A percentile compares a stretch with the other conserved stretches of the same genome.
phyloP scores from a whole-genome alignment of 2,797 vertebrate genomes.

The Acrossocheilus fasciatus region DNA sequence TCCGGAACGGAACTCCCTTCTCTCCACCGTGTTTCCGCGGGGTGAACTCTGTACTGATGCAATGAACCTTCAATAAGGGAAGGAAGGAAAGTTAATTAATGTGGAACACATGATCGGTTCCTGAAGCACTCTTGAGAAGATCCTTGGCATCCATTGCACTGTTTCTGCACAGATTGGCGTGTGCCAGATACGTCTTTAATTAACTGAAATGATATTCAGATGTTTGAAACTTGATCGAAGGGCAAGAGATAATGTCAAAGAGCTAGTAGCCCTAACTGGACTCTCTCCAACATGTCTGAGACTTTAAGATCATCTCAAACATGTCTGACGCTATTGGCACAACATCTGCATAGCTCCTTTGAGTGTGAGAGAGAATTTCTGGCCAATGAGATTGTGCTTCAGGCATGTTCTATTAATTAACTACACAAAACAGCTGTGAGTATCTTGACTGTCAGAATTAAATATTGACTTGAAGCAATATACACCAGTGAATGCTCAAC shows the following conservation, averaged over 20 bases:
- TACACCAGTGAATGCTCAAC: neutral
- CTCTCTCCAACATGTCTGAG: neutral
- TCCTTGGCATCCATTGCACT: neutral
- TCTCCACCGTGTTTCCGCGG: constrained; percentile 95
- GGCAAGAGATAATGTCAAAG: constrained; percentile 26
- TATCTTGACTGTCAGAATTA: neutral
- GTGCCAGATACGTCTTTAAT: neutral
- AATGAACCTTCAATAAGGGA: constrained; percentile 85
- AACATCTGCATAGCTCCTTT: neutral
- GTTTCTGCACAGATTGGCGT: constrained; percentile 13
- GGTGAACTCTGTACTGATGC: constrained; percentile 98
- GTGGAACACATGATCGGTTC: neutral
- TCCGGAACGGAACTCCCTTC: constrained; percentile 94
- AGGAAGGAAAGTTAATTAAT: neutral
- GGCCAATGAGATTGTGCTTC: neutral
- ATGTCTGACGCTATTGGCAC: constrained; percentile 29
- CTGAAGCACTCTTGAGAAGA: neutral
- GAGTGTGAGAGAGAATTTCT: neutral
- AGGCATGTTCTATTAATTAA: neutral
- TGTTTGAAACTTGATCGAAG: constrained; percentile 5
- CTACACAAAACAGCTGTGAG: constrained; percentile 10
- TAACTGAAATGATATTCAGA: constrained; percentile 4
- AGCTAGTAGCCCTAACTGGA: neutral
- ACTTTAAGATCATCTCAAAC: neutral
- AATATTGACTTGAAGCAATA: neutral